Percentiles rank a stretch among this genome's conserved stretches.
Conservation (phyloP, 2,797 vertebrate species). For the Hapalemur alaotrensis region DNA sequence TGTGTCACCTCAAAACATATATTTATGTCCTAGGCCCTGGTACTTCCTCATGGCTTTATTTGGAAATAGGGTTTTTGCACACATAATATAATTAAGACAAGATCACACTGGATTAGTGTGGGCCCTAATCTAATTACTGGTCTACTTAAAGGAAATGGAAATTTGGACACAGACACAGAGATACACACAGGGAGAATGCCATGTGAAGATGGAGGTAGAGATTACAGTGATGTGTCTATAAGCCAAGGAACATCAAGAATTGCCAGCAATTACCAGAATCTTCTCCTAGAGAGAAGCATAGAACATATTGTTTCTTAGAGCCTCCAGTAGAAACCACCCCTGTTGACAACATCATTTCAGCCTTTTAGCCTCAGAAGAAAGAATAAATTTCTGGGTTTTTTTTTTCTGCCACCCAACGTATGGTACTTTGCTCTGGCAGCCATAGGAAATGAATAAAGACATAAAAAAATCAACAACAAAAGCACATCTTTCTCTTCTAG, state of each 20-base stretch:
- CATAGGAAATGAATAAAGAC: neutral
- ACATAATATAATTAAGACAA: neutral
- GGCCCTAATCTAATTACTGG: neutral
- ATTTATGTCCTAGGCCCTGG: neutral
- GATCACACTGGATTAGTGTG: neutral
- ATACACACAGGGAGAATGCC: neutral
- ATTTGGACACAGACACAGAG: neutral
- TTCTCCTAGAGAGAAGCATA: neutral
- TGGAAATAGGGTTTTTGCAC: neutral
- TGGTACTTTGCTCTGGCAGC: neutral
- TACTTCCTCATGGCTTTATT: neutral
- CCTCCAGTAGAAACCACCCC: neutral
- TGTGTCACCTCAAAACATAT: neutral
- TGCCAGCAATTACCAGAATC: neutral
- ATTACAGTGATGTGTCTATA: neutral
- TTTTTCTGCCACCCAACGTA: neutral
- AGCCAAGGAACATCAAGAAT: neutral
- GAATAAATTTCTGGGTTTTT: neutral
- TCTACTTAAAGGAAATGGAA: neutral
- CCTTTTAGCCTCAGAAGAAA: neutral
- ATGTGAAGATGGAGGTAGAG: neutral
- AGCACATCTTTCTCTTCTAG: neutral
- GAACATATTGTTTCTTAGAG: neutral
- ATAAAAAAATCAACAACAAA: neutral
- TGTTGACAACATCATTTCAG: neutral